Conservation (phyloP, 2,113 vertebrate genomes). For the Macroglossus sobrinus region DNA sequence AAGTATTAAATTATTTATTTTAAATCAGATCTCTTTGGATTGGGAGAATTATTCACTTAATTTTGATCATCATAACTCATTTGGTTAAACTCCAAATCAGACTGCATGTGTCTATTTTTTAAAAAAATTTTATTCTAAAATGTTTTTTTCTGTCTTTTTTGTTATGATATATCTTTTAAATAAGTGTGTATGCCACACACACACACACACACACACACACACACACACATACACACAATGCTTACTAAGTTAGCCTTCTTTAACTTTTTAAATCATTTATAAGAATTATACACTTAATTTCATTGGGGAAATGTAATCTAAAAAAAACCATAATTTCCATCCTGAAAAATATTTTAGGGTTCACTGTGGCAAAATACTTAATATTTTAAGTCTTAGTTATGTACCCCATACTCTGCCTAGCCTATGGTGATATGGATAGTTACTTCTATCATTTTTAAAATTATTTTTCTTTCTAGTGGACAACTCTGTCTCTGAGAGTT, state of each 20-base stretch:
- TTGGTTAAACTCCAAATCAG: background rate
- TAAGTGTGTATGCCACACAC: background rate
- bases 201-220: too few species aligned
- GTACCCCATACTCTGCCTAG: background rate
- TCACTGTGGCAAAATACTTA: background rate
- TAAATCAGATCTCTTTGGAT: background rate
- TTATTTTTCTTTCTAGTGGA: background rate
- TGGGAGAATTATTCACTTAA: background rate
- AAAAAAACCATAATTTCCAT: background rate
- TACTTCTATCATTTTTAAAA: background rate
- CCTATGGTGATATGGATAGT: rapidly evolving
- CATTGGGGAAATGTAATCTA: background rate
- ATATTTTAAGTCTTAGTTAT: background rate
- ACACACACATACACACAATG: too few species aligned
- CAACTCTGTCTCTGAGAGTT: background rate
- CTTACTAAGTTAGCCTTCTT: background rate
- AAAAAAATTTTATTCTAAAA: background rate
- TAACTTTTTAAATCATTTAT: background rate
- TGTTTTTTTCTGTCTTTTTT: background rate
- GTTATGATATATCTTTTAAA: background rate
- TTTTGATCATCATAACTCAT: background rate
- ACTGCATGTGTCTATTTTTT: background rate
- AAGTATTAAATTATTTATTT: background rate
- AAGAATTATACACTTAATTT: background rate
- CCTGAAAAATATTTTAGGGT: background rate